Base-by-base conservation (phyloP, 2,888 invertebrate species). In the Cephus rjabovi region DNA sequence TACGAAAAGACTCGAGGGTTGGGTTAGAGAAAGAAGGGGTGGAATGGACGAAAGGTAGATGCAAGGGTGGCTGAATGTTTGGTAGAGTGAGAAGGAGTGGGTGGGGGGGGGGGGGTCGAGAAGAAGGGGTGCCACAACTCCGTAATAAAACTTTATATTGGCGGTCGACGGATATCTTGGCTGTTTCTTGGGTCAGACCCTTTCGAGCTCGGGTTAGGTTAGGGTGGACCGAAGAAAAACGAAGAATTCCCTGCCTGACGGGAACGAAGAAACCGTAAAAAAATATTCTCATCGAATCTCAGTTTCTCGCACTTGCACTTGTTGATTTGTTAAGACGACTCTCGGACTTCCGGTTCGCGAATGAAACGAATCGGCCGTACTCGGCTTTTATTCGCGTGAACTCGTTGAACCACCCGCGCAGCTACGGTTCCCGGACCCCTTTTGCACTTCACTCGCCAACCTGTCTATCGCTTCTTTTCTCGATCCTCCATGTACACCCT, bases 141-240 rank as follows among this genome's bases (percentile, higher is more conserved):
- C 78, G 77, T 82, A 81, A 82, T 83, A 83, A 83, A 83, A 83
- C 76, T 82, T 83, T 82, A 82, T 80, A 80, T 79, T 78, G 78
- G 74, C 30, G 81, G 70, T 75, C 77, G 70, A 40, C 75, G 75
- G 56, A 56, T 56, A 56, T 56, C 56, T 56, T 56, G 56, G 56
- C 23, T 56, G 23, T 56, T 56, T 9, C 56, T 6, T 56, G 6
- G 56, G 56, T 23, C 56, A 9, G 23, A 56, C 23, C 23, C 9
- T 23, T 23, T 56, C 56, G 1, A 23, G 9, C 23, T 23, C 9
- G 9, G 56, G 56, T 56, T 56, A 56, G 56, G 56, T 56, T 23
- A 1, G 23, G 23, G 1, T 9, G 23, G 56, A 23, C 56, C 15
- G 23, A 15, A 23, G 56, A 56, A 56, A 23, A 56, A 9, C 9